phyloP scores from a whole-genome alignment of 2,888 invertebrate species.

The Thelaira solivaga region DNA sequence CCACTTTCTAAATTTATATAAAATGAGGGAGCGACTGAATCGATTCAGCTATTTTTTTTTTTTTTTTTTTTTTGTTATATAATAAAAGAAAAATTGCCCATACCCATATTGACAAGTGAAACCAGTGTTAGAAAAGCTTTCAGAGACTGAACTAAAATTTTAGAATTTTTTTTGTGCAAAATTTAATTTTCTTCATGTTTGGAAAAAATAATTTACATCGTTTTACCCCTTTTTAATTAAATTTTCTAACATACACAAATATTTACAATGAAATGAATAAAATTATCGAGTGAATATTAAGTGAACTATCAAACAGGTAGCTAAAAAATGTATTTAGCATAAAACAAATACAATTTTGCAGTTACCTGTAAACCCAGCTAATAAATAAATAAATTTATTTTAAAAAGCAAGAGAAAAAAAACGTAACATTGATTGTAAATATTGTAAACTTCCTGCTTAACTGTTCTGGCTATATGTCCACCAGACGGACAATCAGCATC shows the following conservation, averaged over 20 bases:
- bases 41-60: too few species aligned
- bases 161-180: too few species aligned
- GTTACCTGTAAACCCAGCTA: slow-evolving; percentile 34
- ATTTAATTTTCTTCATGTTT: not conserved
- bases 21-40: too few species aligned
- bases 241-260: slow-evolving; percentile 3
- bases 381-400: slow-evolving; percentile 43
- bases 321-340: slow-evolving; percentile 18
- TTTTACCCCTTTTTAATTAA: not conserved
- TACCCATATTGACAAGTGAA: too few species aligned
- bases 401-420: slow-evolving; percentile 21
- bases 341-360: slow-evolving; percentile 3
- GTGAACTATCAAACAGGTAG: not conserved
- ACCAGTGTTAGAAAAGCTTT: too few species aligned
- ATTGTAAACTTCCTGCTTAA: slow-evolving; percentile 64
- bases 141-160: too few species aligned
- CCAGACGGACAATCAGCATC: slow-evolving; percentile 30
- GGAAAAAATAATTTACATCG: too few species aligned
- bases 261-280: too few species aligned
- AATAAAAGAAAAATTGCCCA: too few species aligned
- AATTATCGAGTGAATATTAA: not conserved
- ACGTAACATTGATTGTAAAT: slow-evolving; percentile 59
- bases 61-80: too few species aligned
- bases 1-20: too few species aligned
- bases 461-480: slow-evolving; percentile 11